Base-by-base conservation (phyloP, 2,797 vertebrate genomes). In the Enteromius mattozi region DNA sequence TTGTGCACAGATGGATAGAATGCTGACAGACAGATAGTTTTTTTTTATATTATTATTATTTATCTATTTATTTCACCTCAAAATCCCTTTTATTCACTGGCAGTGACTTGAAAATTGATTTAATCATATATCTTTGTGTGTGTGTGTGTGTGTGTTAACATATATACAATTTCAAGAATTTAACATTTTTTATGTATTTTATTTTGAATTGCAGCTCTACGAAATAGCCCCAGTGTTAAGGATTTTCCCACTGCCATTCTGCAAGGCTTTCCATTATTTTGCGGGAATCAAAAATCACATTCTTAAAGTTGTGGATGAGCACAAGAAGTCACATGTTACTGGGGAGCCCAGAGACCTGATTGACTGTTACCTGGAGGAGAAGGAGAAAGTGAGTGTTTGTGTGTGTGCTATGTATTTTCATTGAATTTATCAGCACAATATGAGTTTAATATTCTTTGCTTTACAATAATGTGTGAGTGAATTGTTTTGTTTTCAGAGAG, bases 281-380 rank as follows among this genome's bases (percentile, higher is more conserved):
- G 45, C 9, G 6, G 3, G 12, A n/a, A 74, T 82, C 12, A 51
- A 17, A 75, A 47, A 68, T 54, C 61, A 83, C 16, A 76, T 83
- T 66, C 61, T 75, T 12, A 76, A 83, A 76, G 81, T 68, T 51
- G 76, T 85, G 54, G 37, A 66, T n/a, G 76, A 71, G 66, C 83
- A 85, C 66, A 85, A 35, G 19, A 56, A n/a, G 56, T 61, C 77
- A n/a, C 24, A 1, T 13, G 78, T 85, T 35, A 8, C 76, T 1
- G 77, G 76, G 3, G 19, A 85, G 59, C 51, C 78, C 27, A 85
- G 76, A 85, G 83, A 85, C 8, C 4, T 85, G 12, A 85, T 80
- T 45, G 65, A 85, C 24, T 45, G 35, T 65, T 85, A 85, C 51
- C 66, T 80, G 42, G 76, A 85, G n/a, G 83, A 80, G 69, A 85